Evolutionary conservation across 2,797 vertebrate species (phyloP), one percentile per base, ranked within the genome.

Genomic region (Pelodytes ibericus): DNA sequence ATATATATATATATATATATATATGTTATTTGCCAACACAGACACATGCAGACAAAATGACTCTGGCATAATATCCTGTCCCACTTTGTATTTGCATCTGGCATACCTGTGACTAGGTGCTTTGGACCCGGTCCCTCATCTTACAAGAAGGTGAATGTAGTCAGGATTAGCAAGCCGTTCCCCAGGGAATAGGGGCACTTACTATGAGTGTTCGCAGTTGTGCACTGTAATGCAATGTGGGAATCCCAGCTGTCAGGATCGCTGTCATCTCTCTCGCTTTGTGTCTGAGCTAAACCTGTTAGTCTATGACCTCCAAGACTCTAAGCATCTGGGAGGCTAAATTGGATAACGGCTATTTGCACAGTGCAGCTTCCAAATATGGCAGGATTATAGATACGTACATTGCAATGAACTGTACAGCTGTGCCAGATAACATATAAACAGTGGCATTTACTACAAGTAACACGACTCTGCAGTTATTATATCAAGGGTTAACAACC

Each of bases 251-350:
- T 79, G 76, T 79, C 76, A 73, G 64, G 57, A 44, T 72, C 56
- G 18, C 71, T 68, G 71, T 79, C 76, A 79, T 79, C 56, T 73
- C 57, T 25, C 30, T 47, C 44, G 22, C 56, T 56, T 69, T 57
- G 63, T 73, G 70, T 79, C 76, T 69, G 20, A 36, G 57, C 76
- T 73, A 79, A 79, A 62, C 68, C 75, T 72, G 75, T 72, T 78
- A 78, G 69, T 78, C 62, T 78, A 44, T 72, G 75, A 78, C 75
- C 75, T 72, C 56, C 25, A 65, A 72, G 75, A 78, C 69, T 60
- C 39, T 18, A 62, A 60, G 62, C 69, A 78, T 72, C 69, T 78
- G 69, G 63, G 62, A 66, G 75, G 56, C 75, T 78, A 78, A 72
- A 78, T 78, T 59, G 75, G 69, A 78, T 66, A 67, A 78, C 31